Evolutionary conservation across 2,797 vertebrate genomes (phyloP), one percentile per base, ranked within the genome.

Genomic region (Neomorphus geoffroyi): DNA sequence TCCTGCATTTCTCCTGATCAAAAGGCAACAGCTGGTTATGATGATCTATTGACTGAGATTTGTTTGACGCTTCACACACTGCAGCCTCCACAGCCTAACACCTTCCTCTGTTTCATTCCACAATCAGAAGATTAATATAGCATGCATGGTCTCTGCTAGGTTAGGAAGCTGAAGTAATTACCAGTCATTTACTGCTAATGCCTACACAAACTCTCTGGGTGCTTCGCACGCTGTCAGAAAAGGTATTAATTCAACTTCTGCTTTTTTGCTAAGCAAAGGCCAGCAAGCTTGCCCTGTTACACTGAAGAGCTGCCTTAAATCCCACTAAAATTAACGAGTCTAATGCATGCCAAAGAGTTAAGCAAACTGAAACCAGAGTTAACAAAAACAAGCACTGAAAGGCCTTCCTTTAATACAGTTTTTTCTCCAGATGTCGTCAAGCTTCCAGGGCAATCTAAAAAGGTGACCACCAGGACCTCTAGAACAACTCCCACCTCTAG

Each of bases 121-220:
- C 53, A 51, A 32, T 13, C 60, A 73, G 41, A 39, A 65, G 73
- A 94, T 91, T 35, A 91, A 75, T 26, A 37, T 3, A 66, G 66
- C 72, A 53, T 10, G 28, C 37, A 78, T 62, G 62, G 35, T 39
- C 91, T 91, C 79, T 75, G 61, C 69, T 74, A 53, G 57, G 50
- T 91, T 81, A 87, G 77, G 80, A 80, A 81, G 62, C 65, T n/a
- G 46, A 12, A 74, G 62, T 72, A 92, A 94, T 95, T 79, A 92
- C 89, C 87, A 92, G 43, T 32, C 88, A 88, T 83, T 80, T 88
- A 73, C 54, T 86, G 66, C 66, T 86, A 92, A 83, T 79, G 58
- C 53, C 58, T 60, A 13, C 18, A 73, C 66, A 79, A 65, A 72
- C 85, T 90, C 71, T 57, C 17, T 10, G 39, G 57, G 61, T 62